Conservation (phyloP, 2,797 vertebrate species). For the Chaetodon trifasciatus region DNA sequence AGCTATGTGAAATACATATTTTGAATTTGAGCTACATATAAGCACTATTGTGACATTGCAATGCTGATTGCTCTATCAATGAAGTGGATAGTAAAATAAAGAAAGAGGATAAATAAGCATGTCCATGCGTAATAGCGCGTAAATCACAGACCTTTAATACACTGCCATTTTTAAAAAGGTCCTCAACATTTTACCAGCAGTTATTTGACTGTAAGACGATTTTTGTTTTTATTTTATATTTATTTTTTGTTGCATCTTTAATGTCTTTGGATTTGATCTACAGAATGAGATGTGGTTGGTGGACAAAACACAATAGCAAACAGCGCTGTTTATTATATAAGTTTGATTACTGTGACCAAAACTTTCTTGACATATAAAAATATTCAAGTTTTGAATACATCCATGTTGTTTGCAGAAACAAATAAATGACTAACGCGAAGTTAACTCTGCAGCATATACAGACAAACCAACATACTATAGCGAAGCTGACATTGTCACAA, state of each 20-base stretch:
- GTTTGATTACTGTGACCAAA: neutral
- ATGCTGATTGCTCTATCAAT: neutral
- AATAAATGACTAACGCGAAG: neutral
- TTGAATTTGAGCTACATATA: neutral
- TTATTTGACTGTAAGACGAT: neutral
- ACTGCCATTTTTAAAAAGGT: neutral
- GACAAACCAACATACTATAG: constrained; percentile 32
- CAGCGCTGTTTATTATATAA: neutral
- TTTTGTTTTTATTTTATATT: neutral
- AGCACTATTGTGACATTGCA: neutral
- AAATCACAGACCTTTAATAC: neutral
- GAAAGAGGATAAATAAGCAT: neutral
- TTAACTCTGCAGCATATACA: neutral
- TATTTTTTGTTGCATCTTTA: neutral
- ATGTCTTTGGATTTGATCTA: neutral
- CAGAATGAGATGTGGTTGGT: neutral
- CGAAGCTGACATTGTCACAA: constrained; percentile 86
- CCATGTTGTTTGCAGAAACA: neutral
- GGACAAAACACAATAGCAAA: too few species aligned
- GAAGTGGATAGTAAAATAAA: neutral
- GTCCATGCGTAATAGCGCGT: neutral
- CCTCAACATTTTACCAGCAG: neutral
- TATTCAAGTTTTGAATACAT: neutral
- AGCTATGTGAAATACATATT: neutral
- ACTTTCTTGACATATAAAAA: neutral